Evolutionary conservation across 2,113 vertebrate species (phyloP).

Genomic region (Periophthalmus modestus): DNA sequence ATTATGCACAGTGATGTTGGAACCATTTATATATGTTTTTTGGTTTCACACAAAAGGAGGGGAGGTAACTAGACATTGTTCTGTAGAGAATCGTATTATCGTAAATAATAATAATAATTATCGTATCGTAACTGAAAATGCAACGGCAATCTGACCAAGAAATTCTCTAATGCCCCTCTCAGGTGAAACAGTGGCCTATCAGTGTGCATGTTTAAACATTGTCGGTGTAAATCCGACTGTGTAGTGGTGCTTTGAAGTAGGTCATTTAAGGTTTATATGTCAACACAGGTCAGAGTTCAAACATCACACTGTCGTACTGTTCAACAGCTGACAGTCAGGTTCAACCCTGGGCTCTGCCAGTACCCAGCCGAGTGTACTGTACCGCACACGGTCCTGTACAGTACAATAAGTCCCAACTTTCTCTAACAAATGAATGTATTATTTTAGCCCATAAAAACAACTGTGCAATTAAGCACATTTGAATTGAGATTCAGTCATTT

Average conservation of each 20-base stretch:
- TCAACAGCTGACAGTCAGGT: neutral
- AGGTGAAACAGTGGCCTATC: neutral
- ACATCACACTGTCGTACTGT: neutral
- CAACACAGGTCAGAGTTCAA: neutral
- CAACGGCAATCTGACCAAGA: neutral
- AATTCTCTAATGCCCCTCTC: neutral
- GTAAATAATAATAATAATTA: no score
- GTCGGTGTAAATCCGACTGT: neutral
- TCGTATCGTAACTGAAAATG: no score
- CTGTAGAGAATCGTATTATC: no score
- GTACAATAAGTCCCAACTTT: neutral
- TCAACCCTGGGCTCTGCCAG: neutral
- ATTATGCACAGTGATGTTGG: no score
- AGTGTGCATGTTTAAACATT: neutral
- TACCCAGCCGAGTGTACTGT: neutral
- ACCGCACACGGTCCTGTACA: neutral
- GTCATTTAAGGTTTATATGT: constrained; percentile 4
- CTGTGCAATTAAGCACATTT: no score
- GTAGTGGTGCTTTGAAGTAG: neutral
- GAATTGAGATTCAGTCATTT: no score
- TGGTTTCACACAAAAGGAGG: no score
- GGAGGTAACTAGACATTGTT: no score
- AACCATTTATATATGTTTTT: no score
- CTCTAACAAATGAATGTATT: no score
- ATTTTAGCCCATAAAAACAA: no score